phyloP scores from a whole-genome alignment of 1,140 invertebrate species.

The Panagrolaimus sp. region DNA sequence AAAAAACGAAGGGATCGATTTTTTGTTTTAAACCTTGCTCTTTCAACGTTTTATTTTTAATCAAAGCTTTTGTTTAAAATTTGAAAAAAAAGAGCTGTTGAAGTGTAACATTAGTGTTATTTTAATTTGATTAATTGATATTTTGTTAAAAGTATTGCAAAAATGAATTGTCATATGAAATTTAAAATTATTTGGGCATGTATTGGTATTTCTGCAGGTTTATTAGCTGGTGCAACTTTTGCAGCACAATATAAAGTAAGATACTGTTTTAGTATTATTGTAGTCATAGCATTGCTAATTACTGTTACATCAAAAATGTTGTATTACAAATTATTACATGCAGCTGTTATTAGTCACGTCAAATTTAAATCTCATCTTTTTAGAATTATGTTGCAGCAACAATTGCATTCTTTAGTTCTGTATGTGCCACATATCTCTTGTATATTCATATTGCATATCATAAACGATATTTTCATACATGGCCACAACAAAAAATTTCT shows the following conservation, averaged over 20 bases:
- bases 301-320: no score
- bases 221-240: constrained; percentile 38
- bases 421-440: constrained; percentile 40
- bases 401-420: constrained; percentile 40
- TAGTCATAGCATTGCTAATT: no score
- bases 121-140: not conserved
- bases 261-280: not conserved
- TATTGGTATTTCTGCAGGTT: constrained; percentile 38
- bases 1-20: not conserved
- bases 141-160: not conserved
- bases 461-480: constrained; percentile 40
- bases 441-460: constrained; percentile 43
- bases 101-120: no score
- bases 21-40: no score
- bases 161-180: constrained; percentile 34
- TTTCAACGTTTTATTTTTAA: not conserved
- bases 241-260: constrained; percentile 32
- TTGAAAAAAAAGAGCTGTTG: not conserved
- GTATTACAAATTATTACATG: no score
- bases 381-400: constrained; percentile 42
- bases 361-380: constrained; percentile 1
- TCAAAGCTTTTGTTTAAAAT: not conserved
- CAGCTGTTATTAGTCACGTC: no score
- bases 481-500: constrained; percentile 28
- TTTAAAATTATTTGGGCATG: constrained; percentile 38